Conservation (phyloP, 2,888 invertebrate genomes). For the Pandemis heparana region DNA sequence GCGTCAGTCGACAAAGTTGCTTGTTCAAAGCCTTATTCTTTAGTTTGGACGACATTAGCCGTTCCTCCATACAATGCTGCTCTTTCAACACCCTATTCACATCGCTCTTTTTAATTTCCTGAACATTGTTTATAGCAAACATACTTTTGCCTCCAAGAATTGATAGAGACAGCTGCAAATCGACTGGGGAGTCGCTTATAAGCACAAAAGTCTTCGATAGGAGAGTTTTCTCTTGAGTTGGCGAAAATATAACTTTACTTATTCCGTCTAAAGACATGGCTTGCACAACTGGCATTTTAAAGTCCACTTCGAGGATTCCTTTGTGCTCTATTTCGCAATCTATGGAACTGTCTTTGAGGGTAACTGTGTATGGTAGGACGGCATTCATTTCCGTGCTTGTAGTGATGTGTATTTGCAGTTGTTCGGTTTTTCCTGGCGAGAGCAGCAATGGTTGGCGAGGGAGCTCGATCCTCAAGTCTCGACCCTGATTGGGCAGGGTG, state of each 20-base stretch:
- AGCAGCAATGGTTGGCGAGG: constrained; percentile 71
- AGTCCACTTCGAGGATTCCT: constrained; percentile 61
- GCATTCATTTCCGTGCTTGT: constrained; percentile 65
- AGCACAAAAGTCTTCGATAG: constrained; percentile 69
- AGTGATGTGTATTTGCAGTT: constrained; percentile 67
- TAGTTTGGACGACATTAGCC: constrained; percentile 49
- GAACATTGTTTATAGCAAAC: constrained; percentile 70
- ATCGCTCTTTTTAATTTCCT: constrained; percentile 73
- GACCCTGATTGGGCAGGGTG: constrained; percentile 54
- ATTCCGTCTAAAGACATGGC: constrained; percentile 73
- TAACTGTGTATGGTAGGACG: constrained; percentile 61
- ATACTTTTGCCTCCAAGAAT: constrained; percentile 64
- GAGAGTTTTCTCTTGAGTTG: constrained; percentile 61
- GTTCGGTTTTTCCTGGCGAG: constrained; percentile 71
- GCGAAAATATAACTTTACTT: constrained; percentile 68
- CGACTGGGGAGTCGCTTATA: constrained; percentile 72
- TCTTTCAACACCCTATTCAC: constrained; percentile 72
- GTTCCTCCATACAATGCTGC: constrained; percentile 59
- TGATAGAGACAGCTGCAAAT: constrained; percentile 69
- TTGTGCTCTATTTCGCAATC: constrained; percentile 66
- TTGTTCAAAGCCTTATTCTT: constrained; percentile 65
- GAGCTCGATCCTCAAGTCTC: constrained; percentile 64
- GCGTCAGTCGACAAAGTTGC: constrained; percentile 71
- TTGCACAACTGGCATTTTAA: constrained; percentile 73
- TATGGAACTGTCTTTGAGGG: constrained; percentile 69